Conservation (phyloP, 2,113 vertebrate genomes). For the Channa argus region DNA sequence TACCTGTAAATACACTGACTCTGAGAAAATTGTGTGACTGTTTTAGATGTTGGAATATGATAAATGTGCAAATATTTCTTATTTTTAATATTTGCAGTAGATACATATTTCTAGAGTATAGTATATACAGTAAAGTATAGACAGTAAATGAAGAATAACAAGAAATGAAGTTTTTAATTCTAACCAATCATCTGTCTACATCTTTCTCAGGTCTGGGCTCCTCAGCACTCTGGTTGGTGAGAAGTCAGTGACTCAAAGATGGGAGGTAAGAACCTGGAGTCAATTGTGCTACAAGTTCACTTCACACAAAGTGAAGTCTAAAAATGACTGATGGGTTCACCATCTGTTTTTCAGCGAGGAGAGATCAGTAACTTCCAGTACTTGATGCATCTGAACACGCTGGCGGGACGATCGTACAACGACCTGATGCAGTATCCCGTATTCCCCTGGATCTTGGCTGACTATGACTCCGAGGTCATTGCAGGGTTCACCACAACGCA, state of each 20-base stretch:
- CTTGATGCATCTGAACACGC: constrained; percentile 97
- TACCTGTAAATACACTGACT: neutral
- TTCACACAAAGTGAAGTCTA: neutral
- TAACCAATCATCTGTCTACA: neutral
- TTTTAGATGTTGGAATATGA: no score
- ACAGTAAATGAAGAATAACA: no score
- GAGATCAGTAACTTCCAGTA: constrained; percentile 99
- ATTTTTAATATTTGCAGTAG: no score
- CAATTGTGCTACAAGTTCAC: neutral
- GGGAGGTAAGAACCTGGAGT: constrained; percentile 88
- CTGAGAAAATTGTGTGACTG: no score
- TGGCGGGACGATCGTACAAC: constrained; percentile 97
- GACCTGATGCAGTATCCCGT: constrained; percentile 99
- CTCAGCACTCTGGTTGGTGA: constrained; percentile 98
- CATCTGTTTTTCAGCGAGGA: constrained; percentile 86
- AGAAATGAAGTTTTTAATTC: neutral
- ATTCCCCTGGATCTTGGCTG: constrained; percentile 98
- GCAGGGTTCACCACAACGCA: no score
- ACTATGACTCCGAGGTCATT: constrained; percentile 93
- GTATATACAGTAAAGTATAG: no score
- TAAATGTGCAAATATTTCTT: no score
- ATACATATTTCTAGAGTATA: no score
- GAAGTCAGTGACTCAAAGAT: constrained; percentile 97
- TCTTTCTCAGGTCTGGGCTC: constrained; percentile 89
- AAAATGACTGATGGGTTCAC: neutral